Conservation (phyloP, 2,797 vertebrate genomes). For the Gambelia wislizenii region DNA sequence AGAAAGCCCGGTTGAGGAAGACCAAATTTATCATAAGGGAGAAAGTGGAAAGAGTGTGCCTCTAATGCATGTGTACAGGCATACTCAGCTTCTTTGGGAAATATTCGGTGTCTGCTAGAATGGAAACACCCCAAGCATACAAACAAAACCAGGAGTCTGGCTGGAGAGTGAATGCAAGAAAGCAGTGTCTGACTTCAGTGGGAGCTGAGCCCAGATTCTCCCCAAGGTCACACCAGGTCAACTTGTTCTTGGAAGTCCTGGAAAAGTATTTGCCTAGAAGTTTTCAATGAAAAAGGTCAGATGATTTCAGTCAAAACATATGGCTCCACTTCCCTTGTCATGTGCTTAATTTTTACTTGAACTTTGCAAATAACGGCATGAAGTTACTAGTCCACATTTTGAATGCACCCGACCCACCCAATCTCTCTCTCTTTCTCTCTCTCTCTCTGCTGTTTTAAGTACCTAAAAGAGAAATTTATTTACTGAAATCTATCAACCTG, state of each 20-base stretch:
- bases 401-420: no score
- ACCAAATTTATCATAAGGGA: background rate
- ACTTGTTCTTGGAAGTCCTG: background rate
- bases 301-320: conserved; percentile 11
- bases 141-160: background rate
- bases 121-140: no score
- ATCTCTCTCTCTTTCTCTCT: background rate
- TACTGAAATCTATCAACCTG: background rate
- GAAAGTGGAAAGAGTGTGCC: background rate
- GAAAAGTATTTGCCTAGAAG: conserved; percentile 20
- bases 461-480: background rate
- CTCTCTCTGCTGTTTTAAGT: background rate
- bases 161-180: background rate
- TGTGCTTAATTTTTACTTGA: conserved; percentile 18
- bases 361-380: background rate
- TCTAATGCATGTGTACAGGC: background rate
- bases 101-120: background rate
- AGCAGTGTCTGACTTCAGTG: background rate
- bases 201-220: background rate
- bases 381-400: background rate
- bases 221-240: background rate
- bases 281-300: conserved; percentile 26
- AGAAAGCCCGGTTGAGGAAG: background rate
- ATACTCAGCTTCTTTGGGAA: background rate
- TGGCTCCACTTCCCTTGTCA: background rate